Evolutionary conservation across 1,140 invertebrate genomes (phyloP), one percentile per base, ranked within the genome.

Genomic region (Cheumatopsyche charites): DNA sequence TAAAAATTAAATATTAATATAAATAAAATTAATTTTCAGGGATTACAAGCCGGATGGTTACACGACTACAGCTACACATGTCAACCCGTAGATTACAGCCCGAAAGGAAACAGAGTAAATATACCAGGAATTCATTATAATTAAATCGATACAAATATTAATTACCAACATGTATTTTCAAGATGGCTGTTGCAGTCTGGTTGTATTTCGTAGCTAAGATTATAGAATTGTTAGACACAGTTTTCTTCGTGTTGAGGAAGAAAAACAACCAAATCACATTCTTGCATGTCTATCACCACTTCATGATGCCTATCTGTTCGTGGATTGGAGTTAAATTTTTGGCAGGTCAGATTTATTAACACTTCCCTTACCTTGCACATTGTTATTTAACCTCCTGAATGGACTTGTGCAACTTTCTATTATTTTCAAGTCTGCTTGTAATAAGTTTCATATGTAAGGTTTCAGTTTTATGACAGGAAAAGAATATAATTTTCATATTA

Each of bases 271-370:
- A 93, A 80, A 88, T 93, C n/a, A 87, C 90, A 0, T 89, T 90
- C 76, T 82, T 93, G 0, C 91, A 94, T 76, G 79, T 91, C 0
- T 91, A 89, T 75, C 90, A 91, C 78, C 90, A 91, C 76, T 82
- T 86, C 2, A 80, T 89, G 74, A 91, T 90, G 85, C 90, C 89
- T 0, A 78, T 91, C 43, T 89, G 88, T 66, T 87, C 91, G 17
- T 98, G 94, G 92, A 91, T 95, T 73, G 94, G 93, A 0, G 88
- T 92, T 12, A 93, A 91, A 80, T 97, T 91, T 84, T 85, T 86
- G 73, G 83, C 87, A 79, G 88, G 86, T 87, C 80, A 73, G 49
- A 13, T 43, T 45, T 49, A 25, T 52, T 12, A 36, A 41, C 12
- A 47, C 13, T 36, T 36, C 29, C n/a, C n/a, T n/a, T n/a, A n/a